Percentiles rank a stretch among this genome's conserved stretches.
These are phyloP conservation scores for Rhineura floridana DNA, from an alignment of 2,113 vertebrate species.

Conservation along the genomic window DNA sequence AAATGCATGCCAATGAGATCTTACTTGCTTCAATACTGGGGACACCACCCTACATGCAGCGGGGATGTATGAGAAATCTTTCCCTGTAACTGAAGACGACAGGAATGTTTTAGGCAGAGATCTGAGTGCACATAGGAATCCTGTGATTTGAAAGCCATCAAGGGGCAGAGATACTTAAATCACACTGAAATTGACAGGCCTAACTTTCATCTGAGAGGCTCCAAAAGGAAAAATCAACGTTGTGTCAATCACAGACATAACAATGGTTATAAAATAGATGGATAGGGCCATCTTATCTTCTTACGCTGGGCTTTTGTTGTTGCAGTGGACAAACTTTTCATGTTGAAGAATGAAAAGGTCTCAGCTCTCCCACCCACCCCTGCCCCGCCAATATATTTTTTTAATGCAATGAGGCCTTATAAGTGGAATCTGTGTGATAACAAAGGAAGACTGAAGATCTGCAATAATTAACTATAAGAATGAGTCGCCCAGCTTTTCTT, in stretches of 20 bases:
- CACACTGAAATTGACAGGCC: not conserved
- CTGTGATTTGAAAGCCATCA: not conserved
- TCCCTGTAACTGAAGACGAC: no score
- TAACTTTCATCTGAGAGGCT: not conserved
- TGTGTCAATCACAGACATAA: not conserved
- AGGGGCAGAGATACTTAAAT: not conserved
- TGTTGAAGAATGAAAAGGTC: fast-evolving
- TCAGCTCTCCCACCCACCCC: not conserved
- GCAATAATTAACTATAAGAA: not conserved
- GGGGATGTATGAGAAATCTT: no score
- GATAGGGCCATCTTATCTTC: not conserved
- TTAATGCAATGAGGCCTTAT: not conserved
- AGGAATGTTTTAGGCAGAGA: not conserved
- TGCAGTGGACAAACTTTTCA: not conserved
- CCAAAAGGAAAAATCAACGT: not conserved
- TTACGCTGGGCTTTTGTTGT: not conserved
- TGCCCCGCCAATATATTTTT: not conserved
- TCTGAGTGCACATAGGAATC: not conserved
- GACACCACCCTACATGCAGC: no score
- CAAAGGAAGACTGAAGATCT: not conserved
- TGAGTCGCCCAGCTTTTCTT: not conserved
- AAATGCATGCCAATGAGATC: not conserved
- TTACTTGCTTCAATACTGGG: not conserved
- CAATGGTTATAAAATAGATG: not conserved
- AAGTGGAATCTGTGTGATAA: not conserved